Evolutionary conservation across 2,888 invertebrate species (phyloP), one percentile per base, ranked within the genome.

Genomic region (Agrypnus murinus): DNA sequence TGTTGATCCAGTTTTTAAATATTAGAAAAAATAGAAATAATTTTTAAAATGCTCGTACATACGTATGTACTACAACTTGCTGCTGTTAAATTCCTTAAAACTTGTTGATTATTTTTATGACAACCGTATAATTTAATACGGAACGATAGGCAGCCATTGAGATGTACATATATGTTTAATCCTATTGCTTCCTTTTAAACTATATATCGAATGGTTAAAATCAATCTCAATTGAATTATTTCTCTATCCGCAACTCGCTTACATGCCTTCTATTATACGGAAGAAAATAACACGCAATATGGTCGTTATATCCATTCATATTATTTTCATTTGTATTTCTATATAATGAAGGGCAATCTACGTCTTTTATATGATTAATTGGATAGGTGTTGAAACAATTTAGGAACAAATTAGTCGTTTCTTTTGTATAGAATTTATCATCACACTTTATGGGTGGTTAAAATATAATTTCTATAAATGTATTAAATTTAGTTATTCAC

Each of bases 351-450:
- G 69, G 69, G 74, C 77, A 77, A 79, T 79, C 77, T 78, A 77
- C 76, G 75, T 79, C 78, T 76, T 74, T 79, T 77, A 77, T 77
- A 73, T 78, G 77, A 80, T 79, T 78, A 77, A 78, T 79, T 64
- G 77, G 74, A 73, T 53, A 74, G 76, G 76, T 77, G 77, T 78
- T 79, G 64, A 75, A 76, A 73, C 74, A 72, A 74, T 76, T 74
- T 72, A 67, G 46, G 53, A 53, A 64, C 60, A 40, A 53, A 64
- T 64, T 64, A 53, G 62, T 34, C 10, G 10, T 34, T 25, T 32
- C 48, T 38, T 63, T 40, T 31, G 43, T 32, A 36, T 36, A 36
- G n/a, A 17, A 17, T 36, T 38, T 17, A 7, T 36, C 38, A 34
- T 38, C 4, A 9, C 55, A 15, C 10, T 36, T 50, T 9, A 15